Conservation (phyloP, 2,888 invertebrate genomes). For the Stenotaenia linearis region DNA sequence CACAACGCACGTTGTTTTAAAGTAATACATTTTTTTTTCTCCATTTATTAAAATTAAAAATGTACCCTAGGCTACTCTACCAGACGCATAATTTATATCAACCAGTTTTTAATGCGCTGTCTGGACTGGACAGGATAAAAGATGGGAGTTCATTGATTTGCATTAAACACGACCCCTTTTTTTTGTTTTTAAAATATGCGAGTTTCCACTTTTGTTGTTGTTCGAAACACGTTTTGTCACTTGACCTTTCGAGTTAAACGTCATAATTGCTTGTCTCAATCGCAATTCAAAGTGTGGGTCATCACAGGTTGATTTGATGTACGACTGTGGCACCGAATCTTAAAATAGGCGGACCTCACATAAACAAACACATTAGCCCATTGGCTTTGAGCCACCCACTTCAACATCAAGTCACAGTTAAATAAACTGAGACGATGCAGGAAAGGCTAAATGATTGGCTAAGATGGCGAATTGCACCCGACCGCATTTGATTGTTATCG, state of each 20-base stretch:
- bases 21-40: neutral
- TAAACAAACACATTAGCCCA: constrained; percentile 26
- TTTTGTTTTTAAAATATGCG: constrained; percentile 5
- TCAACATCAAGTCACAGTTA: constrained; percentile 20
- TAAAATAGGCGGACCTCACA: constrained; percentile 26
- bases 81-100: neutral
- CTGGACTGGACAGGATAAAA: neutral
- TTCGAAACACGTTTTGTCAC: neutral
- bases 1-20: neutral
- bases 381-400: constrained; percentile 26
- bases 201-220: neutral
- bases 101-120: neutral
- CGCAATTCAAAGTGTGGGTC: neutral
- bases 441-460: neutral
- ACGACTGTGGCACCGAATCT: neutral
- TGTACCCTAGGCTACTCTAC: neutral
- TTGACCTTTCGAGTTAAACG: neutral
- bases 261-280: neutral
- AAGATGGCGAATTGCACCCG: neutral
- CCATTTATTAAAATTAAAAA: neutral
- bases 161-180: neutral
- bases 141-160: neutral
- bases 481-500: neutral
- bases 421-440: constrained; percentile 6
- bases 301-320: neutral